These are phyloP conservation scores for Ormyrus thymus DNA, from an alignment of 2,888 invertebrate genomes.

Conservation along the genomic window DNA sequence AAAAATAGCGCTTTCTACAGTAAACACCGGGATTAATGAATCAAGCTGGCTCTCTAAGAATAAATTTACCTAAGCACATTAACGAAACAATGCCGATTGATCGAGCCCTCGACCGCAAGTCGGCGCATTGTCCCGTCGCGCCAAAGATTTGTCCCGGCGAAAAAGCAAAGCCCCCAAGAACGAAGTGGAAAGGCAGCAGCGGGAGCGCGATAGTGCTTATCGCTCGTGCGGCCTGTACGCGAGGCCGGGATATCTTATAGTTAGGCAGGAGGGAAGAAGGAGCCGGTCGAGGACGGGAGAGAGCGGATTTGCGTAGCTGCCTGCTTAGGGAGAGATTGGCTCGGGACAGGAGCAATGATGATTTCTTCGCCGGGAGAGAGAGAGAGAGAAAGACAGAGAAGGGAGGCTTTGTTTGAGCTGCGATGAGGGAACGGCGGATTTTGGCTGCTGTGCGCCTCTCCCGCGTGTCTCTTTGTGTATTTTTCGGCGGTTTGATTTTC, in stretches of 20 bases:
- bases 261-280: not conserved
- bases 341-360: conserved; percentile 1
- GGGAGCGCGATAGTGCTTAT: not conserved
- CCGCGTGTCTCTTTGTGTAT: conserved; percentile 6
- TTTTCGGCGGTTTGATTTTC: conserved; percentile 43
- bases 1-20: no score
- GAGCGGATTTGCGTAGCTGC: conserved; percentile 4
- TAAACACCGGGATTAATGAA: no score
- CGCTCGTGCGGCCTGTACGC: not conserved
- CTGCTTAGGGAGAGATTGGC: not conserved
- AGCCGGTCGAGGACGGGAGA: not conserved
- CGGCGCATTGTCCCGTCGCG: no score
- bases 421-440: conserved; percentile 27
- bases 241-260: not conserved
- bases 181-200: not conserved
- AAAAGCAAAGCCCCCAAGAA: no score
- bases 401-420: conserved; percentile 15
- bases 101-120: no score
- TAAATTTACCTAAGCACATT: no score
- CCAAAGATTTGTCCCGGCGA: no score
- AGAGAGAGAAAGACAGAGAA: not conserved
- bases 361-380: conserved; percentile 12
- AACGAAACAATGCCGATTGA: no score
- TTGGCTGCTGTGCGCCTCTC: not conserved
- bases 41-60: no score